These are phyloP conservation scores for Odontocolon sp. DNA, from an alignment of 2,888 invertebrate species.

Conservation along the genomic window DNA sequence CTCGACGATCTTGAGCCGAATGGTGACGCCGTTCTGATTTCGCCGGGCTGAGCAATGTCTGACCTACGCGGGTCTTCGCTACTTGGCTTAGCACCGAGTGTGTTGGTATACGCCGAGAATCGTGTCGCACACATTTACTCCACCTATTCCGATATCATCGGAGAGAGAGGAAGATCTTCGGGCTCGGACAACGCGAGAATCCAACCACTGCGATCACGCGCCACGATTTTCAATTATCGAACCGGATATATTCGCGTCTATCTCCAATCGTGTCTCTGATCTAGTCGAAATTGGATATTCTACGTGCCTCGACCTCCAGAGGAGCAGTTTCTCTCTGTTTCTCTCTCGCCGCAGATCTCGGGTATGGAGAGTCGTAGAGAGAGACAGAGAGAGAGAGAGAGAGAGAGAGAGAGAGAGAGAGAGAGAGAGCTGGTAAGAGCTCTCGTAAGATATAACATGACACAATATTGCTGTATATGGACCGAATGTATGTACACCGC, in stretches of 20 bases:
- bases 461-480: too few relatives aligned
- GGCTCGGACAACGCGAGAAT: slow-evolving; percentile 44
- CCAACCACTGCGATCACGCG: slow-evolving; percentile 50
- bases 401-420: slow-evolving; percentile 14
- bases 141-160: slow-evolving; percentile 21
- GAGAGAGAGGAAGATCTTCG: not conserved
- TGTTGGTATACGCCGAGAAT: too few relatives aligned
- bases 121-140: not conserved
- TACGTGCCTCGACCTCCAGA: slow-evolving; percentile 54
- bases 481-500: slow-evolving; percentile 6
- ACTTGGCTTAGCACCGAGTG: too few relatives aligned
- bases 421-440: not conserved
- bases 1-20: slow-evolving; percentile 38
- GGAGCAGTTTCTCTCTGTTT: slow-evolving; percentile 1
- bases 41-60: slow-evolving; percentile 5
- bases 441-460: too few relatives aligned
- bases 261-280: slow-evolving; percentile 61
- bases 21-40: slow-evolving; percentile 21
- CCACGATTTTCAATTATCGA: slow-evolving; percentile 66
- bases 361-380: too few relatives aligned
- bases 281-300: slow-evolving; percentile 64
- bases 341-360: not conserved
- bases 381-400: slow-evolving; percentile 12
- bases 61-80: slow-evolving; percentile 23
- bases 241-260: slow-evolving; percentile 63